phyloP scores from a whole-genome alignment of 35 echinoderm and acorn worm genomes.

The Patiria miniata region DNA sequence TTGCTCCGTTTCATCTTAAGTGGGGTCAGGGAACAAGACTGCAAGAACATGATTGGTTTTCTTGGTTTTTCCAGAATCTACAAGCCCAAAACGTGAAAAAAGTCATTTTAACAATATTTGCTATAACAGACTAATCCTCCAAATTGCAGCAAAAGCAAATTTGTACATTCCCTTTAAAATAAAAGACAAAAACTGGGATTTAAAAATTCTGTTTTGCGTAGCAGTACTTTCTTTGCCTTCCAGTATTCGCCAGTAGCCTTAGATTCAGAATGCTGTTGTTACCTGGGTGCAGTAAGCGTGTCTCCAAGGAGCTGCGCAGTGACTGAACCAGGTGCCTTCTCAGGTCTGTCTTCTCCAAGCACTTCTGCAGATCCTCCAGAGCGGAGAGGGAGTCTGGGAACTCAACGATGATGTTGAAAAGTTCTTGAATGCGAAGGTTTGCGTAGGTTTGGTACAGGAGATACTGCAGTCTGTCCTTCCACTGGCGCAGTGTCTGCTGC shows the following conservation, averaged over 20 bases:
- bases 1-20: too few relatives aligned
- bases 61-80: too few relatives aligned
- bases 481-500: conserved; percentile 56
- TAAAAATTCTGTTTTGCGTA: too few relatives aligned
- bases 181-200: too few relatives aligned
- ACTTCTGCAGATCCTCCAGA: conserved; percentile 84
- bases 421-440: conserved; percentile 78
- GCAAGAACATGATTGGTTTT: too few relatives aligned
- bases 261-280: not conserved
- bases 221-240: not conserved
- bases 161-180: too few relatives aligned
- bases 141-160: too few relatives aligned
- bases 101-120: too few relatives aligned
- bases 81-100: too few relatives aligned
- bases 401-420: conserved; percentile 99
- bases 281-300: conserved; percentile 95
- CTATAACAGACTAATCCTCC: too few relatives aligned
- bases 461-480: conserved; percentile 91
- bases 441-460: conserved; percentile 96
- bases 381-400: conserved; percentile 88
- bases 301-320: conserved; percentile 80
- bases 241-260: not conserved
- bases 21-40: too few relatives aligned
- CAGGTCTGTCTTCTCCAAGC: conserved; percentile 91
- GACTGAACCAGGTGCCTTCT: conserved; percentile 81